These are phyloP conservation scores for Drosophila sechellia DNA, from an alignment of 1,140 invertebrate species.

Conservation along the genomic window DNA sequence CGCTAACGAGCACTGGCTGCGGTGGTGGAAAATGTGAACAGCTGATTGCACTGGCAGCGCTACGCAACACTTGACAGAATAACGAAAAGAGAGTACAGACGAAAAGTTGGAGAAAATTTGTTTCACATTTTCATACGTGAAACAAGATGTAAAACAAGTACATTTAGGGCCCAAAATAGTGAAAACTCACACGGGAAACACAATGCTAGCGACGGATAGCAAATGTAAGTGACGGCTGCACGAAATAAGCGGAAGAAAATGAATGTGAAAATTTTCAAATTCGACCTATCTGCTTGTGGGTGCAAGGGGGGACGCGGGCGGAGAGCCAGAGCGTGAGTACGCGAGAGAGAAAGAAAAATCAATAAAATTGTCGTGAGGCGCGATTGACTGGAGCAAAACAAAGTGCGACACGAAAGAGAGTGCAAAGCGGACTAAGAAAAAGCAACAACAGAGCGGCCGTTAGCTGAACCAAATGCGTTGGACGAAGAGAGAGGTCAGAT, in stretches of 20 bases:
- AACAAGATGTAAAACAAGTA: constrained; percentile 32
- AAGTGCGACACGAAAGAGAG: constrained; percentile 52
- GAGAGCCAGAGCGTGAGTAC: constrained; percentile 14
- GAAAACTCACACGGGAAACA: constrained; percentile 11
- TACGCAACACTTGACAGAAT: constrained; percentile 7
- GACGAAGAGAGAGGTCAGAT: constrained; percentile 12
- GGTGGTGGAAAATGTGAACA: constrained; percentile 1
- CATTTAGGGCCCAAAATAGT: constrained; percentile 22
- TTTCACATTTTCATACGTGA: constrained; percentile 9
- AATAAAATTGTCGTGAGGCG: constrained; percentile 73
- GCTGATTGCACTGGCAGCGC: background rate
- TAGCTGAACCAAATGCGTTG: constrained; percentile 71
- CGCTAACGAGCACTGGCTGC: background rate
- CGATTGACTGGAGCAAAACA: constrained; percentile 76
- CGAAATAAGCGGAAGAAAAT: constrained; percentile 28
- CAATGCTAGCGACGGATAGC: constrained; percentile 22
- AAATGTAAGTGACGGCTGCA: constrained; percentile 19
- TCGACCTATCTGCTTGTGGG: constrained; percentile 37
- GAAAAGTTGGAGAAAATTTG: constrained; percentile 15
- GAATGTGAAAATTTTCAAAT: constrained; percentile 59
- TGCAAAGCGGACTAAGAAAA: constrained; percentile 22
- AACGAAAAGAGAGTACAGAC: constrained; percentile 20
- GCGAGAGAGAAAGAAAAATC: constrained; percentile 60
- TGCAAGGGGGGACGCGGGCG: constrained; percentile 8
- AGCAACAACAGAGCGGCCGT: constrained; percentile 33